Conservation (phyloP, 2,797 vertebrate species). For the Rhynchonycteris naso region DNA sequence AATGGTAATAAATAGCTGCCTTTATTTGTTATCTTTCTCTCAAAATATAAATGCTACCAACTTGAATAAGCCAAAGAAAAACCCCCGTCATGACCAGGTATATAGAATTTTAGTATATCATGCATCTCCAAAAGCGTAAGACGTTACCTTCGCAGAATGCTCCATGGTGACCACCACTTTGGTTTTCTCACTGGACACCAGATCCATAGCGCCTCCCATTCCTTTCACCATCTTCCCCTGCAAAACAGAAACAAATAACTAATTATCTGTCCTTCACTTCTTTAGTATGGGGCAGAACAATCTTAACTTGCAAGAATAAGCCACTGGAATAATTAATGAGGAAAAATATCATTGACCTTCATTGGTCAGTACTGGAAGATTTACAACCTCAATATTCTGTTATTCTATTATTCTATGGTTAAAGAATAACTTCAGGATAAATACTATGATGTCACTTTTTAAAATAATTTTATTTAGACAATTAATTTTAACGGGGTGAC, state of each 20-base stretch:
- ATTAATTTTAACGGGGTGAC: no score
- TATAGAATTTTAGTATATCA: not conserved
- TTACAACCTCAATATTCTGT: not conserved
- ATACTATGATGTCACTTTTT: conserved; percentile 21
- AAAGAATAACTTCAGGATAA: not conserved
- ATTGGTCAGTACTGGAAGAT: not conserved
- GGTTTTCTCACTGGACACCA: conserved; percentile 96
- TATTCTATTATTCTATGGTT: not conserved
- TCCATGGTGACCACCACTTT: conserved; percentile 99
- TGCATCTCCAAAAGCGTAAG: not conserved
- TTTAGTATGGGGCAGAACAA: not conserved
- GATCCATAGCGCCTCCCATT: conserved; percentile 99
- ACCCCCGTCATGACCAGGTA: accelerated
- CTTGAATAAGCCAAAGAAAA: conserved; percentile 10
- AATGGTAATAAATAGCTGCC: not conserved
- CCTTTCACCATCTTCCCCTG: conserved; percentile 99
- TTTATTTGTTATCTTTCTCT: conserved; percentile 12
- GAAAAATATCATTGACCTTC: not conserved
- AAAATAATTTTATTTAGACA: no score
- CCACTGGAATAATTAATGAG: not conserved
- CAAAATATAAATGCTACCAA: conserved; percentile 15
- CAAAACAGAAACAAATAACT: conserved; percentile 57
- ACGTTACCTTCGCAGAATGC: conserved; percentile 95
- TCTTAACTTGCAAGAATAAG: not conserved
- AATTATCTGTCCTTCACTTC: not conserved